Conservation (phyloP, 2,888 invertebrate genomes). For the Drosophila anomelani region DNA sequence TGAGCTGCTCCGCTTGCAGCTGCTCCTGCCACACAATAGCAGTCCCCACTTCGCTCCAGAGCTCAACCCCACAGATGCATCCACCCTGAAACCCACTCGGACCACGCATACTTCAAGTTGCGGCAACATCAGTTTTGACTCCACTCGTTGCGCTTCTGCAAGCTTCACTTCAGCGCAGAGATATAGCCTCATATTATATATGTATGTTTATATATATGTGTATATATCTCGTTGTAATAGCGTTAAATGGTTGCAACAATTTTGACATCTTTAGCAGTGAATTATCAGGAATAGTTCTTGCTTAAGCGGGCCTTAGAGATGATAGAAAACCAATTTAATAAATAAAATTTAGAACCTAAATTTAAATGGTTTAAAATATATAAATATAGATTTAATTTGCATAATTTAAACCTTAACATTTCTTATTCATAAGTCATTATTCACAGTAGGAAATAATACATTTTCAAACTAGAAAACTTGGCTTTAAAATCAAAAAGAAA, state of each 20-base stretch:
- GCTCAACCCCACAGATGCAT: background rate
- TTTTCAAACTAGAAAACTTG: too few species aligned
- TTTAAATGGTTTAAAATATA: background rate
- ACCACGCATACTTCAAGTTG: conserved; percentile 75
- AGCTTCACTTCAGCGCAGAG: conserved; percentile 18
- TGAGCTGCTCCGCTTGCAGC: conserved; percentile 55
- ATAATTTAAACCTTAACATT: background rate
- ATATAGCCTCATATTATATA: conserved; percentile 13
- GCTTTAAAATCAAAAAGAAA: too few species aligned
- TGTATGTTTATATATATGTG: background rate
- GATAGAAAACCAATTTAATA: too few species aligned
- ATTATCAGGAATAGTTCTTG: background rate
- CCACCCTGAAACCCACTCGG: conserved; percentile 23
- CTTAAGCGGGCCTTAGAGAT: too few species aligned
- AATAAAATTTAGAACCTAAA: background rate
- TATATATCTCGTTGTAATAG: conserved; percentile 5
- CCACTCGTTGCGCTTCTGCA: conserved; percentile 23
- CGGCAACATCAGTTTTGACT: conserved; percentile 57
- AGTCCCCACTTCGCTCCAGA: background rate
- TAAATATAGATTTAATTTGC: background rate
- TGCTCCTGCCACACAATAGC: conserved; percentile 47
- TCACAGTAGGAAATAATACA: too few species aligned
- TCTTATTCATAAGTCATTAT: background rate
- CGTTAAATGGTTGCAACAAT: conserved; percentile 9
- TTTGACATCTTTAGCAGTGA: conserved; percentile 6